Conservation (phyloP, 2,797 vertebrate species). For the Rhodeus uyekii region DNA sequence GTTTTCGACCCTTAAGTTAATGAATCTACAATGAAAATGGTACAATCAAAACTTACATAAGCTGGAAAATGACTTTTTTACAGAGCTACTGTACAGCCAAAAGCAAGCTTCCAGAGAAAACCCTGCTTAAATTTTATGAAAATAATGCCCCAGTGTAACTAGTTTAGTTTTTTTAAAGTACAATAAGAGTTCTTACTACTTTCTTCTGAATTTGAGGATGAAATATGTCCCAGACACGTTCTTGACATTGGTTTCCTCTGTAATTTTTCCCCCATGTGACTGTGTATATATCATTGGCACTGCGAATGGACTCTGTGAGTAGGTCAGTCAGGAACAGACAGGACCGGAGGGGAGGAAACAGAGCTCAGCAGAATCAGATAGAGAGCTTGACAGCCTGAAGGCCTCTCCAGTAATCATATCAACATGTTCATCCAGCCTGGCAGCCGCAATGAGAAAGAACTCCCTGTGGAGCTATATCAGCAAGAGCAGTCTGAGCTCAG, state of each 20-base stretch:
- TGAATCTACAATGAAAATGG: too few species aligned
- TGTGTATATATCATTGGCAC: background rate
- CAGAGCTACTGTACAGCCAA: too few species aligned
- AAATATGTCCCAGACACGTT: conserved; percentile 3
- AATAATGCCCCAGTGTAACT: background rate
- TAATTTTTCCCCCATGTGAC: background rate
- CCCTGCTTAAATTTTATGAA: background rate
- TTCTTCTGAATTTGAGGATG: background rate
- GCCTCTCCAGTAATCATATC: conserved; percentile 55
- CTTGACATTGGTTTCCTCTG: background rate
- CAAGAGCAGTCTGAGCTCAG: conserved; percentile 50
- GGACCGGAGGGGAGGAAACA: conserved; percentile 49
- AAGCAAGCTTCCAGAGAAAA: background rate
- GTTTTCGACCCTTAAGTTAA: too few species aligned
- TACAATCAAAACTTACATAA: too few species aligned
- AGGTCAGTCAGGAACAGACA: conserved; percentile 51
- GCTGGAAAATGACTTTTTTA: too few species aligned
- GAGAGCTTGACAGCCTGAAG: conserved; percentile 29
- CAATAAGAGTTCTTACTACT: background rate
- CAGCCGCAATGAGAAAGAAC: conserved; percentile 44
- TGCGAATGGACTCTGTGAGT: conserved; percentile 26
- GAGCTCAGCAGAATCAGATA: conserved; percentile 50
- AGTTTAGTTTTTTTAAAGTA: background rate
- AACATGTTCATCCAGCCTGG: conserved; percentile 52
- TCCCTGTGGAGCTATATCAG: conserved; percentile 54